phyloP scores from a whole-genome alignment of 2,113 vertebrate genomes.

The Nothocercus julius region DNA sequence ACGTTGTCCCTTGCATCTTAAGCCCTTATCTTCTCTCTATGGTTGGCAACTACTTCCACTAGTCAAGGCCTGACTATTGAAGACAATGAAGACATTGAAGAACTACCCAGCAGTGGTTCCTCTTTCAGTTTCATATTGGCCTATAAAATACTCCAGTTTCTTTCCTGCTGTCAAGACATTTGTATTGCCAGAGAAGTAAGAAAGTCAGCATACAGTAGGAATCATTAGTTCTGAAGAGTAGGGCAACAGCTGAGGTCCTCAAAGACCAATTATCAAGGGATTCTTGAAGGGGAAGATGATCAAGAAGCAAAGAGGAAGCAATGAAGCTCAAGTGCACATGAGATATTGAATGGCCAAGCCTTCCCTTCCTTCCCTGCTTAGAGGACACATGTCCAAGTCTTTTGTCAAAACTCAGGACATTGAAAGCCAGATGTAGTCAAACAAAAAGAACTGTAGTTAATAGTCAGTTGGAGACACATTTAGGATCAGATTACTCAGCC shows the following conservation, averaged over 20 bases:
- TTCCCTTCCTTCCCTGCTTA: not conserved
- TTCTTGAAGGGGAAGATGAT: not conserved
- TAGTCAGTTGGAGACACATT: not conserved
- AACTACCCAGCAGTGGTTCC: not conserved
- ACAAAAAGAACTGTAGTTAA: not conserved
- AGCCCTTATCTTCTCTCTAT: not conserved
- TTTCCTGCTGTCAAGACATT: not conserved
- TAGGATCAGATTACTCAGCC: not conserved
- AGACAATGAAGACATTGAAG: too few species aligned
- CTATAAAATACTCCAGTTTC: fast-evolving
- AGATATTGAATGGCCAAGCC: not conserved
- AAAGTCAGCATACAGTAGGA: not conserved
- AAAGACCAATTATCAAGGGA: not conserved
- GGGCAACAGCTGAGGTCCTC: not conserved
- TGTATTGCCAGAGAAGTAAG: not conserved
- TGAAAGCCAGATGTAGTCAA: not conserved
- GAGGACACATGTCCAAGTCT: not conserved
- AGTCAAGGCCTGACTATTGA: not conserved
- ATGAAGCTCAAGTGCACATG: not conserved
- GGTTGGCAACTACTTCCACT: not conserved
- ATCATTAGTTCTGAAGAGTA: not conserved
- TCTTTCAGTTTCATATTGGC: not conserved
- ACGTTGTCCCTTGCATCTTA: not conserved
- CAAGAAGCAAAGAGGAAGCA: not conserved
- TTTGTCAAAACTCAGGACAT: not conserved